Percentiles rank a stretch among this genome's conserved stretches.
These are phyloP conservation scores for Coelopa pilipes DNA, from an alignment of 2,888 invertebrate genomes.

Conservation along the genomic window DNA sequence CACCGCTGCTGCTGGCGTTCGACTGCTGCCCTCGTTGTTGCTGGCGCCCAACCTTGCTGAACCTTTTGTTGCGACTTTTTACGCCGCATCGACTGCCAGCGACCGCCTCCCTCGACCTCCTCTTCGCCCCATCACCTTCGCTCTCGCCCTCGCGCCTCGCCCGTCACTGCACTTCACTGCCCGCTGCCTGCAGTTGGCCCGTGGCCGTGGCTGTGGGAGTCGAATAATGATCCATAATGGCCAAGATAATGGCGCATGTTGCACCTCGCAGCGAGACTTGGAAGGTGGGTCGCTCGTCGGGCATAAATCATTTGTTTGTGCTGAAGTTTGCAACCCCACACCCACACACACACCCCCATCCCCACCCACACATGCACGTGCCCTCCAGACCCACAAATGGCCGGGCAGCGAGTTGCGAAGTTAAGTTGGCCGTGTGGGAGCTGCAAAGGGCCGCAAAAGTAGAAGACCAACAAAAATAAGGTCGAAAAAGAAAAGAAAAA, in stretches of 20 bases:
- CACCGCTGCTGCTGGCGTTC: not conserved
- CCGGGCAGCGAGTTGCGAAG: too few species aligned
- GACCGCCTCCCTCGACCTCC: too few species aligned
- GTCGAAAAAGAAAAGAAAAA: too few species aligned
- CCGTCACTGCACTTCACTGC: not conserved
- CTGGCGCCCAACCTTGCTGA: not conserved
- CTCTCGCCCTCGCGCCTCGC: too few species aligned
- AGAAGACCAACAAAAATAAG: too few species aligned
- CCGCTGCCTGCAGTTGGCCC: not conserved
- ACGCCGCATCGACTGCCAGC: not conserved
- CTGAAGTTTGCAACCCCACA: too few species aligned
- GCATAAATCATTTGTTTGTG: constrained; percentile 28
- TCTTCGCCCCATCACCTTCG: too few species aligned
- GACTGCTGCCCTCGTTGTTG: not conserved
- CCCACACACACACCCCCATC: too few species aligned
- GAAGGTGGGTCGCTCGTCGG: constrained; percentile 1
- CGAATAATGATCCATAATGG: constrained; percentile 34
- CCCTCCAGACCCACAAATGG: too few species aligned
- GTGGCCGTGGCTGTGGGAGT: constrained; percentile 6
- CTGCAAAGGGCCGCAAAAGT: too few species aligned
- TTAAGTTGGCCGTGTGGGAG: too few species aligned
- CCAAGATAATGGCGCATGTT: constrained; percentile 28
- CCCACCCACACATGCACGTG: too few species aligned
- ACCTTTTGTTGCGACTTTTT: not conserved
- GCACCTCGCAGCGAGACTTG: constrained; percentile 6